Percentiles rank a stretch among this genome's conserved stretches.
phyloP scores from a whole-genome alignment of 2,113 vertebrate genomes.

The Acrocephalus kingi region DNA sequence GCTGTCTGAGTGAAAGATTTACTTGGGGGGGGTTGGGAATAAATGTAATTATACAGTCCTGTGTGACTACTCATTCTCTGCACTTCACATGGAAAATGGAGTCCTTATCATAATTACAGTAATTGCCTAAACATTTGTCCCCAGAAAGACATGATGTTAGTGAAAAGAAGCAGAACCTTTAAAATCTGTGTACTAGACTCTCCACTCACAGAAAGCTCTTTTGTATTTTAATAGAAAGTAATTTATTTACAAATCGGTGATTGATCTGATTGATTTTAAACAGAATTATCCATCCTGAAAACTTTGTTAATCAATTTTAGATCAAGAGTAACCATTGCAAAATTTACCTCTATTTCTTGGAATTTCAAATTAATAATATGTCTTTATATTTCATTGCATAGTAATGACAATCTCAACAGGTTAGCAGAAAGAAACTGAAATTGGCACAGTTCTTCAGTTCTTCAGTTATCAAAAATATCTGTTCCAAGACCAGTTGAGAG shows the following conservation, averaged over 20 bases:
- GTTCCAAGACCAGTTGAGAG: neutral
- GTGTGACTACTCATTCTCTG: slow-evolving; percentile 24
- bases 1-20: slow-evolving; percentile 35
- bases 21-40: neutral
- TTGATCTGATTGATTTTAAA: slow-evolving; percentile 57
- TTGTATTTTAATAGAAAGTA: slow-evolving; percentile 53
- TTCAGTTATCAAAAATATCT: slow-evolving; percentile 15
- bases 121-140: slow-evolving; percentile 52
- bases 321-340: slow-evolving; percentile 21
- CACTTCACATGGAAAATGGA: slow-evolving; percentile 40
- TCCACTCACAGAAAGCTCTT: slow-evolving; percentile 24
- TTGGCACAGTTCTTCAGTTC: slow-evolving; percentile 6
- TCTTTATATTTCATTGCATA: slow-evolving; percentile 33
- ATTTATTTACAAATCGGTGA: slow-evolving; percentile 24
- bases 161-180: slow-evolving; percentile 68
- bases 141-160: slow-evolving; percentile 6
- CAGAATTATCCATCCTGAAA: slow-evolving; percentile 38
- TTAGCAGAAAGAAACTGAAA: slow-evolving; percentile 9
- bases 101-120: slow-evolving; percentile 57
- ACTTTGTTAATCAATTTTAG: slow-evolving; percentile 57
- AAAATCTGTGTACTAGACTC: neutral
- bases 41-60: slow-evolving; percentile 22
- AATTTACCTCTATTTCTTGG: neutral
- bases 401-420: slow-evolving; percentile 9
- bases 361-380: slow-evolving; percentile 11